A percentile compares a stretch with the other conserved stretches of the same genome.
Evolutionary conservation across 2,888 invertebrate genomes (phyloP).

Genomic region (Trichogramma dendrolimi): DNA sequence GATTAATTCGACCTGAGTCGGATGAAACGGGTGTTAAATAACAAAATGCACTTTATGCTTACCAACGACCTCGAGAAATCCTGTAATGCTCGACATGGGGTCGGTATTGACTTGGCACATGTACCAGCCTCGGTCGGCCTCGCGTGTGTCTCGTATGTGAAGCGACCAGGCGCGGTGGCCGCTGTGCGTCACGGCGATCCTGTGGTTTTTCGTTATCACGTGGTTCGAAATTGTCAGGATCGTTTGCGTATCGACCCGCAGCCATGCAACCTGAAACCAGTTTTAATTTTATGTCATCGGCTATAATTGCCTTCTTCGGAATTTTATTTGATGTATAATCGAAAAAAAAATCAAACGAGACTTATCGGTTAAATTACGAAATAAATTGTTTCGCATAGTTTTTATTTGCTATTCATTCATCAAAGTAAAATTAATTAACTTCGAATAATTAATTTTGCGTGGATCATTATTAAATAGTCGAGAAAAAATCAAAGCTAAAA

Average conservation of each 20-base stretch:
- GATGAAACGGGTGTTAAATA: neutral
- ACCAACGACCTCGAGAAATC: conserved; percentile 56
- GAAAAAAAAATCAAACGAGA: too few relatives aligned
- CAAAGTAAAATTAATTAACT: too few relatives aligned
- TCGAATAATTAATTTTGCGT: too few relatives aligned
- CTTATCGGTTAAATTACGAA: too few relatives aligned
- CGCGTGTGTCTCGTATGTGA: conserved; percentile 53
- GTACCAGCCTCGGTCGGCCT: conserved; percentile 53
- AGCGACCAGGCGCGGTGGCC: conserved; percentile 54
- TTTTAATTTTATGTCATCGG: too few relatives aligned
- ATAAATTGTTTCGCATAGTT: too few relatives aligned
- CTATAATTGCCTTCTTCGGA: too few relatives aligned
- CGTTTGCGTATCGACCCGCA: conserved; percentile 55
- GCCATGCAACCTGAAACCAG: conserved; percentile 53
- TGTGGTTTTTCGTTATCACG: conserved; percentile 55
- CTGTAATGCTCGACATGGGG: conserved; percentile 56
- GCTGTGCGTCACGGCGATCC: conserved; percentile 53
- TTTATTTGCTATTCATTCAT: too few relatives aligned
- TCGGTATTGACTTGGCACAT: conserved; percentile 54
- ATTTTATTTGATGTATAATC: too few relatives aligned
- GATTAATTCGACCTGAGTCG: neutral
- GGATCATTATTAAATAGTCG: too few relatives aligned
- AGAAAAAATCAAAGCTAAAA: too few relatives aligned
- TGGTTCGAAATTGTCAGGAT: conserved; percentile 55
- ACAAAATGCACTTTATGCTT: conserved; percentile 29